A percentile compares a stretch with the other conserved stretches of the same genome.
These are phyloP conservation scores for Heliconius aoede DNA, from an alignment of 2,888 invertebrate genomes.

Conservation along the genomic window DNA sequence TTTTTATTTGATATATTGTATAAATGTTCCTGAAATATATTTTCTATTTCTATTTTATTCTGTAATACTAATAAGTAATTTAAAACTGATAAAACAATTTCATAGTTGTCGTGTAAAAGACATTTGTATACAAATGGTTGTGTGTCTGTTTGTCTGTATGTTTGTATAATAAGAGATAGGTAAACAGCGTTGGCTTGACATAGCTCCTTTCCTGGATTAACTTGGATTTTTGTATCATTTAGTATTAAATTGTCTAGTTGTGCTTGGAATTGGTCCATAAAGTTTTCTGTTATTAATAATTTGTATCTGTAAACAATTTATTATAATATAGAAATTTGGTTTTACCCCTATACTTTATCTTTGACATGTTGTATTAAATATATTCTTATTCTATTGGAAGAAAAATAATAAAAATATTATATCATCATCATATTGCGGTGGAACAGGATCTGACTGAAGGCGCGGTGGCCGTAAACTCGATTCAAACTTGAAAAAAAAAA, in stretches of 20 bases:
- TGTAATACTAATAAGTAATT: conserved; percentile 58
- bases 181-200: conserved; percentile 60
- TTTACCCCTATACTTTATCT: no score
- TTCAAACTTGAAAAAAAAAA: no score
- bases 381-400: no score
- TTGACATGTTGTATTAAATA: no score
- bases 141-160: conserved; percentile 44
- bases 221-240: conserved; percentile 32
- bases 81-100: conserved; percentile 55
- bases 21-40: conserved; percentile 59
- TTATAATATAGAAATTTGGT: no score
- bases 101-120: conserved; percentile 56
- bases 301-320: conserved; percentile 29
- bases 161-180: conserved; percentile 52
- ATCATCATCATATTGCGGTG: no score
- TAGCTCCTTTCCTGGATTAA: conserved; percentile 59
- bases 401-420: no score
- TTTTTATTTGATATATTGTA: conserved; percentile 45
- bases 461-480: no score
- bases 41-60: conserved; percentile 53
- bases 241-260: conserved; percentile 56
- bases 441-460: no score
- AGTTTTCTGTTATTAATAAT: conserved; percentile 25
- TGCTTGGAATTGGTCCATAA: conserved; percentile 47
- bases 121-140: conserved; percentile 49